phyloP scores from a whole-genome alignment of 2,113 vertebrate species.

The Piaya cayana region DNA sequence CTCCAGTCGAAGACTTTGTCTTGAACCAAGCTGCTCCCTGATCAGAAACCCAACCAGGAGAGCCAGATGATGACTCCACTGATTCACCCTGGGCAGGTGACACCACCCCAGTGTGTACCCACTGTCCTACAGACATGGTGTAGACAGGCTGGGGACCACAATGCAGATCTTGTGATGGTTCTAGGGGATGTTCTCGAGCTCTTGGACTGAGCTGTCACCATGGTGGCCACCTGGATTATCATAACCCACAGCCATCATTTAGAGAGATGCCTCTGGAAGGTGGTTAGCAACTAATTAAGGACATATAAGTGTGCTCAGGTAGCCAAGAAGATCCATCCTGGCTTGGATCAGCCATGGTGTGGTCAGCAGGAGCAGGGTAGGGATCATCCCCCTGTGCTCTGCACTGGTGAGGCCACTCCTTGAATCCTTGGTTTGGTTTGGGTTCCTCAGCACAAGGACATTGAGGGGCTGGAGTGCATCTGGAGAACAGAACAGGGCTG shows the following conservation, averaged over 20 bases:
- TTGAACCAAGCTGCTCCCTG: not conserved
- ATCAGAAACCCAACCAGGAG: not conserved
- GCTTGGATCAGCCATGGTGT: too few species aligned
- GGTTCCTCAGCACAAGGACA: too few species aligned
- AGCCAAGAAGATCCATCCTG: too few species aligned
- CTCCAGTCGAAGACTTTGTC: not conserved
- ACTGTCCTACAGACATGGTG: accelerated
- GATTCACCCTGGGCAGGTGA: accelerated
- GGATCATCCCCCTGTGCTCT: too few species aligned
- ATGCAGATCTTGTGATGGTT: accelerated
- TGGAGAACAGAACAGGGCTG: too few species aligned
- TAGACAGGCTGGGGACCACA: not conserved
- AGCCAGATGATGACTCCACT: accelerated
- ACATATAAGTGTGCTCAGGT: too few species aligned
- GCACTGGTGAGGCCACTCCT: too few species aligned
- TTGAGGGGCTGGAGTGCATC: too few species aligned
- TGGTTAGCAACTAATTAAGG: not conserved
- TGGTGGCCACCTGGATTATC: not conserved
- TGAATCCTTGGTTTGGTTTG: too few species aligned
- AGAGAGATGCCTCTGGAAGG: not conserved
- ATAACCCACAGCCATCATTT: accelerated
- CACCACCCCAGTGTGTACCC: accelerated
- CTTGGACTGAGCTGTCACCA: not conserved
- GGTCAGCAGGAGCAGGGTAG: too few species aligned
- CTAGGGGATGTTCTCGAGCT: not conserved